Base-by-base conservation (phyloP, 2,113 vertebrate genomes). In the Nerophis lumbriciformis region DNA sequence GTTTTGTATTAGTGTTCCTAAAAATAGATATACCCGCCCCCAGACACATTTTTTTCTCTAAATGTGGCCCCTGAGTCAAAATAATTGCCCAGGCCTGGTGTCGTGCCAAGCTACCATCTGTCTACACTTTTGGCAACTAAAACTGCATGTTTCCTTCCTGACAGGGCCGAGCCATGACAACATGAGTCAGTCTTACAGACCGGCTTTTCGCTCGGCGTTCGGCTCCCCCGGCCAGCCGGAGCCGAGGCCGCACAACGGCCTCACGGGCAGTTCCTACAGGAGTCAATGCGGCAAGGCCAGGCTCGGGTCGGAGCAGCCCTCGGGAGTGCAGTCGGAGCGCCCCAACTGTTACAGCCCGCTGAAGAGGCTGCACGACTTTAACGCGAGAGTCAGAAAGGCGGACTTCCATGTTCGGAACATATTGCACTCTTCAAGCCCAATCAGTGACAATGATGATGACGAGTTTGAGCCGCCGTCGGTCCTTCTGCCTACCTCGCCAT, bases 181-280 rank as follows among this genome's bases (percentile, higher is more conserved):
- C 89, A 97, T 98, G 95, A 95, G 94, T 93, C 93, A 93, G 83
- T 90, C 93, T 69, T 94, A 94, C 90, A 94, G 95, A 91, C 83
- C 92, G 83, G 88, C 90, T 88, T 90, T 90, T 86, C 90, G 89
- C 84, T 89, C 92, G 77, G 90, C 87, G 73, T 86, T 90, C 65
- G 91, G 90, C 82, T 88, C 91, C 38, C 16, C 15, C 65, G 87
- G 89, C 72, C 88, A 92, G 72, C 83, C 88, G 84, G 91, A 91
- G 77, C 83, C 88, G 70, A 89, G 90, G 79, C 86, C 85, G 68
- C 85, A 85, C 68, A 91, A 91, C 85, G 87, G 92, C 84, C 90
- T 88, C 28, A 63, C 80, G 85, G 74, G 79, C 73, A 69, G 80
- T 81, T 85, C 86, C 71, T 93, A 89, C 77, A 90, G 90, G 88